These are phyloP conservation scores for Agonopterix subpropinquella DNA, from an alignment of 2,888 invertebrate species.

Conservation along the genomic window DNA sequence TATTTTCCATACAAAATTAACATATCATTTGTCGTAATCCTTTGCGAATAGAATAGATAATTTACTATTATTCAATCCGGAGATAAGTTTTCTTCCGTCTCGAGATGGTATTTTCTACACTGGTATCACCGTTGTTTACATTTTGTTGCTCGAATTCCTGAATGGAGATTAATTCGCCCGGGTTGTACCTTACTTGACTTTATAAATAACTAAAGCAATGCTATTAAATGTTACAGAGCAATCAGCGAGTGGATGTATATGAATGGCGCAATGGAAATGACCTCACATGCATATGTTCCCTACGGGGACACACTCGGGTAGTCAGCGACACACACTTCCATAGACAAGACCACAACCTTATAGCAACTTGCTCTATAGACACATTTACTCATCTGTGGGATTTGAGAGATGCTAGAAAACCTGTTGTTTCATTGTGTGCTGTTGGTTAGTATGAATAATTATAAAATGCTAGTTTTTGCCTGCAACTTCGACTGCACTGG, in stretches of 20 bases:
- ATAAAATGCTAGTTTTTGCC: too few relatives aligned
- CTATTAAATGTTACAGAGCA: slow-evolving; percentile 76
- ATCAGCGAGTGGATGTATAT: slow-evolving; percentile 90
- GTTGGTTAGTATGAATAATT: slow-evolving; percentile 77
- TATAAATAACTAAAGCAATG: neutral
- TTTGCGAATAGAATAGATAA: too few relatives aligned
- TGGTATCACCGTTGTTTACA: too few relatives aligned
- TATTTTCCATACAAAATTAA: too few relatives aligned
- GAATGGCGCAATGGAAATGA: slow-evolving; percentile 84
- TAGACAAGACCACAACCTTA: slow-evolving; percentile 67
- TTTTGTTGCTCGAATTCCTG: too few relatives aligned
- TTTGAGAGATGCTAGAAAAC: slow-evolving; percentile 88
- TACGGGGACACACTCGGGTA: slow-evolving; percentile 88
- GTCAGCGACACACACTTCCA: slow-evolving; percentile 97
- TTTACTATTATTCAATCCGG: too few relatives aligned
- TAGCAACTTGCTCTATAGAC: slow-evolving; percentile 93
- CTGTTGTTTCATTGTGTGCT: slow-evolving; percentile 89
- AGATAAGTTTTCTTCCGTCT: too few relatives aligned
- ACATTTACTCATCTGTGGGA: slow-evolving; percentile 97
- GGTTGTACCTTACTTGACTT: too few relatives aligned
- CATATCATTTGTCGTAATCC: too few relatives aligned
- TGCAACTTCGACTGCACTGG: too few relatives aligned
- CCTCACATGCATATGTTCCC: slow-evolving; percentile 81
- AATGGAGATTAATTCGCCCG: too few relatives aligned
- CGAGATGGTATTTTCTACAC: too few relatives aligned